Base-by-base conservation (phyloP, 2,888 invertebrate species). In the Hoplodrina ambigua region DNA sequence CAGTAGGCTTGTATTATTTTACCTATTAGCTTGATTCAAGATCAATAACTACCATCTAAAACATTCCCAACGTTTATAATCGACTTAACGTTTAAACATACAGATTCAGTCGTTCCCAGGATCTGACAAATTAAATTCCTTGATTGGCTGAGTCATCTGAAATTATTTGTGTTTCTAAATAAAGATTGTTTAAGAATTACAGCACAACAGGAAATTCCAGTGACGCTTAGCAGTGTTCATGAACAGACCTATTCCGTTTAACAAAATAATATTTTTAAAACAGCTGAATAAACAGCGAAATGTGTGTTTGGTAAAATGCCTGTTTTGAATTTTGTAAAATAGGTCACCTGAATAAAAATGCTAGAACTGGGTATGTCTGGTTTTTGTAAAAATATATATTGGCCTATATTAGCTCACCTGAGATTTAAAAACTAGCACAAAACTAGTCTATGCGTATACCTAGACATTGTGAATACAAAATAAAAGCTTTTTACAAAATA, bases 191-290 rank as follows among this genome's bases (percentile, higher is more conserved):
- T 71, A 68, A 82, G 73, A 75, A 72, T 49, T 55, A 52, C 50
- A 72, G 25, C 56, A 25, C 55, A 57, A 69, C 54, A 83, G 81
- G 82, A 82, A 82, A 82, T 82, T 59, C 81, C 81, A 81, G 59
- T 71, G 79, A 74, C 81, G 57, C 64, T 53, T 19, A 10, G 3
- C 30, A 68, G 58, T 33, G 20, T 56, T 50, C 55, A 71, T 30
- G 41, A 49, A 20, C 59, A 46, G 46, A 58, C 19, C 59, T 73
- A 68, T 53, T 61, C 75, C 52, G 68, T 73, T 62, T 52, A 53
- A 65, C 56, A 68, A 19, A 52, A 75, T 30, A 46, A 17, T 46
- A 46, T 44, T 64, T 25, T 33, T 11, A 4, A n/a, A 69, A 68
- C 82, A 78, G 65, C 70, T 82, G 82, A 54, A 73, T 54, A 72